These are phyloP conservation scores for Indicator maculatus DNA, from an alignment of 2,113 vertebrate genomes.

Conservation along the genomic window DNA sequence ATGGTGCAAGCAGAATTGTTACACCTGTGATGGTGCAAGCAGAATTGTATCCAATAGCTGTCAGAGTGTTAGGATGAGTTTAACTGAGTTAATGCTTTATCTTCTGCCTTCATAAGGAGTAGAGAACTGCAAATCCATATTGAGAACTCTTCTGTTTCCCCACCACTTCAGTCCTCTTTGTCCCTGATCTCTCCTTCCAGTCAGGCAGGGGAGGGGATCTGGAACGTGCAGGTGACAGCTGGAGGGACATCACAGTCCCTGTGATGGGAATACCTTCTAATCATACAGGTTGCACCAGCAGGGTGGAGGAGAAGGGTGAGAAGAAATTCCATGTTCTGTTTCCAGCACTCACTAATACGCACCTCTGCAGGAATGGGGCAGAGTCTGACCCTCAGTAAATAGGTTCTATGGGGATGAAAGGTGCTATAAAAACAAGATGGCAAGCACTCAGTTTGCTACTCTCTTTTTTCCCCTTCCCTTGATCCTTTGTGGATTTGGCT, in stretches of 20 bases:
- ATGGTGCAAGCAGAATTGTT: background rate
- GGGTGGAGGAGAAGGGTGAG: background rate
- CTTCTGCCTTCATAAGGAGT: background rate
- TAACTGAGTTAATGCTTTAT: background rate
- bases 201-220: background rate
- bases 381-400: background rate
- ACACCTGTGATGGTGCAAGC: background rate
- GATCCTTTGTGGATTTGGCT: slow-evolving; percentile 55
- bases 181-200: background rate
- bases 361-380: slow-evolving; percentile 1
- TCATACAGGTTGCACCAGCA: background rate
- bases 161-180: background rate
- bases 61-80: background rate
- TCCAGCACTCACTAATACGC: background rate
- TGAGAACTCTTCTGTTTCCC: background rate
- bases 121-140: background rate
- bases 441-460: background rate
- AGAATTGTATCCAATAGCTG: background rate
- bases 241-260: background rate
- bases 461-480: slow-evolving; percentile 43
- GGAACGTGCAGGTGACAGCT: background rate
- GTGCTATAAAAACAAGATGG: background rate
- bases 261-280: background rate
- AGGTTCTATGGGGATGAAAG: slow-evolving; percentile 40
- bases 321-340: background rate